A percentile compares a stretch with the other conserved stretches of the same genome.
Conservation (phyloP, 2,888 invertebrate genomes). For the Drosophila mettleri region DNA sequence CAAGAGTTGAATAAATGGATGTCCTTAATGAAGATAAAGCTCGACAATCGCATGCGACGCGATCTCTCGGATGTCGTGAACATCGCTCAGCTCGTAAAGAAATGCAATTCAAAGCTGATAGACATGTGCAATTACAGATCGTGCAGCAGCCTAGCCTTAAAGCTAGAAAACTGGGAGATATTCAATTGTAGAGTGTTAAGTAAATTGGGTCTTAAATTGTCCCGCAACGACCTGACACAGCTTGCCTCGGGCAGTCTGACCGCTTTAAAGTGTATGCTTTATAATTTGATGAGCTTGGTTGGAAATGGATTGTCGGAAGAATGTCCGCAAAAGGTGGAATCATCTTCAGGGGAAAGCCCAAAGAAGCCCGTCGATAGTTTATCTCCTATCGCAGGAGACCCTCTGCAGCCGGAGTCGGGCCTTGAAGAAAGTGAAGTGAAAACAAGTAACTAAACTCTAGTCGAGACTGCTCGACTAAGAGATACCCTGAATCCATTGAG, state of each 20-base stretch:
- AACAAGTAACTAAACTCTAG: too few species aligned
- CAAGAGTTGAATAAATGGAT: slow-evolving; percentile 76
- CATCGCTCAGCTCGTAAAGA: slow-evolving; percentile 70
- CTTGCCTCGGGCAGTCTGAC: slow-evolving; percentile 85
- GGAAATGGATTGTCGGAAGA: not conserved
- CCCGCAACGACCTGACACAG: slow-evolving; percentile 87
- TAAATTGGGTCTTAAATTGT: slow-evolving; percentile 87
- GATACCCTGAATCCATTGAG: too few species aligned
- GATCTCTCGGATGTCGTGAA: slow-evolving; percentile 24
- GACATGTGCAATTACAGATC: not conserved
- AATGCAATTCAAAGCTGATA: not conserved
- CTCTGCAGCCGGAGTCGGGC: too few species aligned
- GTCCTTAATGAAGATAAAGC: slow-evolving; percentile 84
- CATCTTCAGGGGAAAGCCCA: not conserved
- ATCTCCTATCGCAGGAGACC: not conserved
- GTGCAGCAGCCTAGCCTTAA: not conserved
- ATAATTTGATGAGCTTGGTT: not conserved
- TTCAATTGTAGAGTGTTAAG: slow-evolving; percentile 90
- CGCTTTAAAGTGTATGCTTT: not conserved
- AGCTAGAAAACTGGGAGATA: slow-evolving; percentile 89
- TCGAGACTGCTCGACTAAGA: too few species aligned
- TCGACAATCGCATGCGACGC: slow-evolving; percentile 60
- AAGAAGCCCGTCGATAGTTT: not conserved
- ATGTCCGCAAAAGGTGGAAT: not conserved
- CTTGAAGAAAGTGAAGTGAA: too few species aligned